Evolutionary conservation across 1,140 invertebrate species (phyloP), one percentile per base, ranked within the genome.

Genomic region (Brachionus calyciflorus): DNA sequence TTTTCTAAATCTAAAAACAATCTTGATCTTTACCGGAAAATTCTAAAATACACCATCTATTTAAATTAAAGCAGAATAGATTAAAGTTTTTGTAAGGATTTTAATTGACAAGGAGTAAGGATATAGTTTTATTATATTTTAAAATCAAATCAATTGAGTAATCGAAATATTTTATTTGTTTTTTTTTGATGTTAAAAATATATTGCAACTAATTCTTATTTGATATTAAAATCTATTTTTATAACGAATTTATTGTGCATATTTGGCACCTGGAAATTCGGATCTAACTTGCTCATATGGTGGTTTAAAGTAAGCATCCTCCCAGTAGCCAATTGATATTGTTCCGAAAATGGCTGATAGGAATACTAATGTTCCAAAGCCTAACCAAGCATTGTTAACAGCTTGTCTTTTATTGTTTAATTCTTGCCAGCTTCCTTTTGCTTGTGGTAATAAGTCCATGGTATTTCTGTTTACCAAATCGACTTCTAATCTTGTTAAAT

Each of bases 381-480:
- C 51, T 17, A 78, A 63, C 30, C 37, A 24, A 17, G 77, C 75
- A 19, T 51, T 53, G 17, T 76, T 37, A 7, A 55, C 40, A 5
- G 49, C 51, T 53, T 78, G 77, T 76, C 55, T 53, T 46, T 76
- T 51, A 19, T 78, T 77, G 51, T 81, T 81, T 10, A 77, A 37
- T 53, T 80, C 78, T 57, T 81, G 57, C 81, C 81, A 82, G 1
- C 78, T 80, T 0, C 81, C 81, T 65, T 79, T 77, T 9, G 81
- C 81, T 24, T 81, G 78, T 17, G 81, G 81, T 60, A 80, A 33
- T 60, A 79, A 48, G 46, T 82, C 78, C 79, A 82, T 79, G 30
- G 77, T 77, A 33, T 65, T 48, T 48, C 79, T 79, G 60, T 80
- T 68, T 21, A 78, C 79, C 33, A 77, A 49, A 69, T 78, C 79